Evolutionary conservation across 2,113 vertebrate genomes (phyloP).

Genomic region (Hiodon tergisus): DNA sequence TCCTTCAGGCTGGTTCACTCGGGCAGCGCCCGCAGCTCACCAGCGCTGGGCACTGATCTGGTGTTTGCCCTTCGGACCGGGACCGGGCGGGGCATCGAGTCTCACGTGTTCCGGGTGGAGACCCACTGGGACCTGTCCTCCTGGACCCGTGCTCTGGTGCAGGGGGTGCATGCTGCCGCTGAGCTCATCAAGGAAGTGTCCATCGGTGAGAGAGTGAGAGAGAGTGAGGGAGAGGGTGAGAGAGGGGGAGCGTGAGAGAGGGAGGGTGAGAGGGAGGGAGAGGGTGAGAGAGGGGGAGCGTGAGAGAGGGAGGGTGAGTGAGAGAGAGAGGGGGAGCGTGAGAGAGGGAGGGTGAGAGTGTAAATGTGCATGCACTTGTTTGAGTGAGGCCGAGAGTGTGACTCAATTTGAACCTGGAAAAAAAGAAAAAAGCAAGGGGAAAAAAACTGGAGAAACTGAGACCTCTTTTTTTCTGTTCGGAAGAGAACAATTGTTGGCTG

Average conservation of each 20-base stretch:
- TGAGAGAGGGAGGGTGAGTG: background rate
- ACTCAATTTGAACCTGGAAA: too few species aligned
- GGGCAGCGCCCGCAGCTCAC: constrained; percentile 72
- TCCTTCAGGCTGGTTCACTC: constrained; percentile 81
- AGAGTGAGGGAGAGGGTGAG: background rate
- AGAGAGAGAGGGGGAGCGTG: too few species aligned
- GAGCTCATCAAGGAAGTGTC: constrained; percentile 90
- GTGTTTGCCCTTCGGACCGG: constrained; percentile 86
- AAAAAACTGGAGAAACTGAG: constrained; percentile 19
- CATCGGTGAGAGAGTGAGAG: constrained; percentile 50
- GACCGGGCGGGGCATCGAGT: constrained; percentile 84
- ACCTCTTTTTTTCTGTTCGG: constrained; percentile 34
- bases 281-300: background rate
- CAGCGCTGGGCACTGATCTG: constrained; percentile 75
- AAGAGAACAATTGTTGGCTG: constrained; percentile 50
- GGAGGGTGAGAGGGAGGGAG: background rate
- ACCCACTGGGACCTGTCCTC: constrained; percentile 88
- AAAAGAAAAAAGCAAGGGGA: too few species aligned
- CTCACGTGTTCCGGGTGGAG: constrained; percentile 86
- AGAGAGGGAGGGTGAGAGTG: background rate
- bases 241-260: background rate
- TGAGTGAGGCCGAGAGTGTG: too few species aligned
- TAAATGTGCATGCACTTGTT: background rate
- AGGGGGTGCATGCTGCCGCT: constrained; percentile 80
- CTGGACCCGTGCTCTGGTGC: constrained; percentile 86